Base-by-base conservation (phyloP, 2,113 vertebrate genomes). In the Leiothrix lutea region DNA sequence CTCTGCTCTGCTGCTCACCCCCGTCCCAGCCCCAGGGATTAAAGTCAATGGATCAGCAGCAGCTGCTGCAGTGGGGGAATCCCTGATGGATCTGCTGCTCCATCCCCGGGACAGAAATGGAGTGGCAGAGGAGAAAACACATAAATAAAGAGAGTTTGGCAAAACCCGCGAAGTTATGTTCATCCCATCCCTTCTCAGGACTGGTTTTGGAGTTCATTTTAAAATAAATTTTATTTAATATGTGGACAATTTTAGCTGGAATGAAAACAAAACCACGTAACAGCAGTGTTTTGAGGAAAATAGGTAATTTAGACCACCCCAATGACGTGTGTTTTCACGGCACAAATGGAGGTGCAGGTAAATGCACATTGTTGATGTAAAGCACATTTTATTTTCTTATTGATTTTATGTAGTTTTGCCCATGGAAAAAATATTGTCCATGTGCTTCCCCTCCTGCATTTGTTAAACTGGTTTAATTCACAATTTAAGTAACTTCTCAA, bases 81-180 rank as follows among this genome's bases (percentile, higher is more conserved):
- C 57, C 28, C 35, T 13, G 71, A 5, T 6, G 58, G 64, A 20
- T 12, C 72, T 21, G 38, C 72, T 58, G 35, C 61, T 69, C 38
- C 35, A 11, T 38, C 65, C 25, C 5, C 0, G 1, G 17, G 40
- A 8, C 58, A 20, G 9, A 31, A 23, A 12, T 4, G 22, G 42
- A 23, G 44, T 4, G 18, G 38, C 15, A 33, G 53, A 74, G 19
- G 72, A 79, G 45, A 31, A 45, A 9, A 5, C 16, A 17, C 66
- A 28, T 2, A 5, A 31, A 15, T 42, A 20, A 40, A 2, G 20
- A 17, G 21, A 22, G 25, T 26, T 36, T 14, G 36, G 25, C 84
- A 65, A 42, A 75, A 18, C 22, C 36, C 6, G 28, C 4, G 12
- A 23, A 60, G 36, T 33, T 73, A 9, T 24, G 12, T 22, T 60